These are phyloP conservation scores for Argyresthia goedartella DNA, from an alignment of 2,888 invertebrate species.

Conservation along the genomic window DNA sequence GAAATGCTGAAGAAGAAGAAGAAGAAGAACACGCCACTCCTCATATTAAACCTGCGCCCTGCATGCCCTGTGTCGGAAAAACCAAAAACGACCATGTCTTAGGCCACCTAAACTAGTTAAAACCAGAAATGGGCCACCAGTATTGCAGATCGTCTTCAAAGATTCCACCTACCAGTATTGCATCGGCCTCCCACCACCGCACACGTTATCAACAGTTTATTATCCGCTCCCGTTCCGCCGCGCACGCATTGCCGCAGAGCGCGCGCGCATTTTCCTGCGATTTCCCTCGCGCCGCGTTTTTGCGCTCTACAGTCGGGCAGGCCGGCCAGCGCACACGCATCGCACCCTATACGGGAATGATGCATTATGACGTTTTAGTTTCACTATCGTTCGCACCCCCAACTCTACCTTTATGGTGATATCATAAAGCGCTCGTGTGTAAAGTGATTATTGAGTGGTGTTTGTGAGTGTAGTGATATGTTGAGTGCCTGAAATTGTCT, in stretches of 20 bases:
- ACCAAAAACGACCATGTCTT: too few species aligned
- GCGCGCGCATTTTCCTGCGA: constrained; percentile 45
- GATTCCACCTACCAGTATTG: too few species aligned
- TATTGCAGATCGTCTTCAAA: too few species aligned
- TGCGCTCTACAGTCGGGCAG: not conserved
- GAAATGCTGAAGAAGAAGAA: too few species aligned
- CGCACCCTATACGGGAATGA: constrained; percentile 33
- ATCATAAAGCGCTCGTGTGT: not conserved
- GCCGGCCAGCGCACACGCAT: constrained; percentile 28
- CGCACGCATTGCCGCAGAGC: constrained; percentile 19
- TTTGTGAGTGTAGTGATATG: constrained; percentile 20
- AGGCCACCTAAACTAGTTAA: too few species aligned
- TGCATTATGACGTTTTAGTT: constrained; percentile 61
- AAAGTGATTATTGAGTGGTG: constrained; percentile 11
- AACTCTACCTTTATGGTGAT: constrained; percentile 33
- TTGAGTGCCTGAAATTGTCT: constrained; percentile 8
- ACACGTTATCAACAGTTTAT: not conserved
- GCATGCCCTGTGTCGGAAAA: too few species aligned
- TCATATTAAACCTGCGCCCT: too few species aligned
- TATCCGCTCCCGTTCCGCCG: constrained; percentile 29
- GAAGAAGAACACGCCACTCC: too few species aligned
- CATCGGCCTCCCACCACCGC: not conserved
- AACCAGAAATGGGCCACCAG: too few species aligned
- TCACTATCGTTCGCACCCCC: not conserved
- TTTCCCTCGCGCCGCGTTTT: constrained; percentile 18